phyloP scores from a whole-genome alignment of 2,113 vertebrate species.

The Panthera uncia region DNA sequence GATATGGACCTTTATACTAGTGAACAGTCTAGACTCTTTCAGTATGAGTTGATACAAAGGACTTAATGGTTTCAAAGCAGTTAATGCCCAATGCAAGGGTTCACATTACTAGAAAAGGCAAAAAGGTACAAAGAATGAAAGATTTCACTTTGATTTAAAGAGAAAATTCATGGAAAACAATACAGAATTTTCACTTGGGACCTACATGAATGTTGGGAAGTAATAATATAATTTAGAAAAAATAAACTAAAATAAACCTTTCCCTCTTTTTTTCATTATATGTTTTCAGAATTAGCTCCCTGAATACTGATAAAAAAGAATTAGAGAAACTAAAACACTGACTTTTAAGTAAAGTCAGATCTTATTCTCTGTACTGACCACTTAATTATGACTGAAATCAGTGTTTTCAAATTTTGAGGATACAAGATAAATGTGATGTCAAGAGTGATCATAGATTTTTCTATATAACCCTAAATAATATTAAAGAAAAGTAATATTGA shows the following conservation, averaged over 20 bases:
- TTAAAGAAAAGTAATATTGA: neutral
- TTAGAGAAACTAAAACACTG: neutral
- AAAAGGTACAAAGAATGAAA: neutral
- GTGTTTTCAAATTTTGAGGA: neutral
- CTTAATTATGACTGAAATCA: neutral
- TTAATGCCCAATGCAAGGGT: constrained; percentile 25
- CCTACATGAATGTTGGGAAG: neutral
- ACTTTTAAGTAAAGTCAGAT: neutral
- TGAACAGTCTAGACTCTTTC: constrained; percentile 8
- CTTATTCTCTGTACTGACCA: neutral
- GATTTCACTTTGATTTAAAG: neutral
- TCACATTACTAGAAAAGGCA: constrained; percentile 12
- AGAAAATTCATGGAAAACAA: constrained; percentile 18
- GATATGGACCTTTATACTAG: constrained; percentile 44
- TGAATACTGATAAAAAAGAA: neutral
- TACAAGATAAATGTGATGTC: neutral
- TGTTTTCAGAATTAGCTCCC: neutral
- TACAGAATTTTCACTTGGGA: neutral
- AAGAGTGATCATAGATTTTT: neutral
- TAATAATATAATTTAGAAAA: neutral
- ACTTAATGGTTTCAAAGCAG: constrained; percentile 40
- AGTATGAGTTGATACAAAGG: constrained; percentile 40
- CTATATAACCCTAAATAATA: neutral
- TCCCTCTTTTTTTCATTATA: neutral
- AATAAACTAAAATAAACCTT: neutral